Percentiles rank a stretch among this genome's conserved stretches.
These are phyloP conservation scores for Drosophila nigricruria DNA, from an alignment of 2,888 invertebrate species.

Conservation along the genomic window DNA sequence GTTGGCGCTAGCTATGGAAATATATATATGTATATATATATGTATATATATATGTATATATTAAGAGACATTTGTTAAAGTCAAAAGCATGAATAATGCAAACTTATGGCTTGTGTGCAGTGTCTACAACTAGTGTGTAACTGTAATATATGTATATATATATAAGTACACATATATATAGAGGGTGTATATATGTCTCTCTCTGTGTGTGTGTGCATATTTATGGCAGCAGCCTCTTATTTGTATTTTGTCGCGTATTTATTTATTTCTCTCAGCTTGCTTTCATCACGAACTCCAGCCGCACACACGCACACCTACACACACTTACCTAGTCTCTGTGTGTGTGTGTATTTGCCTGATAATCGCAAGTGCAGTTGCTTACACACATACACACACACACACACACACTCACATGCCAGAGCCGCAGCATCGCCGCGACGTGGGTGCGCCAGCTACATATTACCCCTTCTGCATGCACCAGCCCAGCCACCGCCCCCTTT, in stretches of 20 bases:
- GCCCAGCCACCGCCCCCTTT: neutral
- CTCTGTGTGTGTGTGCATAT: neutral
- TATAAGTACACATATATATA: too few species aligned
- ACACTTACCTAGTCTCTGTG: slow-evolving; percentile 5
- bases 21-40: neutral
- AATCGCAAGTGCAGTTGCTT: slow-evolving; percentile 63
- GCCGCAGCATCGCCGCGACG: slow-evolving; percentile 46
- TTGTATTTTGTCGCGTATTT: slow-evolving; percentile 47
- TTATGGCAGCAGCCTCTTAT: slow-evolving; percentile 14
- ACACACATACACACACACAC: slow-evolving; percentile 36
- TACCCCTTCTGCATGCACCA: slow-evolving; percentile 4
- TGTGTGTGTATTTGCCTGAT: slow-evolving; percentile 44
- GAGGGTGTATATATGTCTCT: neutral
- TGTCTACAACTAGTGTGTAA: slow-evolving; percentile 2
- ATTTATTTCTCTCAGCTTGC: slow-evolving; percentile 45
- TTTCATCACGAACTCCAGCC: slow-evolving; percentile 54
- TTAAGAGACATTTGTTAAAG: neutral
- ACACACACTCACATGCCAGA: slow-evolving; percentile 34
- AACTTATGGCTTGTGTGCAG: slow-evolving; percentile 11
- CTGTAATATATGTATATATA: neutral
- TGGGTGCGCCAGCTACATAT: slow-evolving; percentile 45
- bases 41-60: neutral
- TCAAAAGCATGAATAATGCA: slow-evolving; percentile 6
- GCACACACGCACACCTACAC: slow-evolving; percentile 5
- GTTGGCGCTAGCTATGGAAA: neutral